Evolutionary conservation across 2,113 vertebrate species (phyloP).

Genomic region (mouse (Mus musculus)): DNA sequence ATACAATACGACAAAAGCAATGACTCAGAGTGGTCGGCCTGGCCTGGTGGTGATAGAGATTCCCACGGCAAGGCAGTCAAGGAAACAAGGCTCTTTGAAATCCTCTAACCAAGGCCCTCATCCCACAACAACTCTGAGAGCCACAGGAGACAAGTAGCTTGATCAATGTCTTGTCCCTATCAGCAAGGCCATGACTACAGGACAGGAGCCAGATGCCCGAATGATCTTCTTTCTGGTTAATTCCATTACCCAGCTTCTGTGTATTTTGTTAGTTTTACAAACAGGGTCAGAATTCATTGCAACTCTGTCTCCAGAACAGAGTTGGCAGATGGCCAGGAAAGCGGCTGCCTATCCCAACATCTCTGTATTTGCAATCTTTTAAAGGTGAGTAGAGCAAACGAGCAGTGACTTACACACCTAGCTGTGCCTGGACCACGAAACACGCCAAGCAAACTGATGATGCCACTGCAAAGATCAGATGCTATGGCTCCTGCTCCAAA

Average conservation of each 20-base stretch:
- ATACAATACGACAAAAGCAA: not conserved
- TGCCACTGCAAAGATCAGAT: not conserved
- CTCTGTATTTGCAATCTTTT: constrained; percentile 16
- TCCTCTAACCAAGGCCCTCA: not conserved
- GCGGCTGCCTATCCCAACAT: not conserved
- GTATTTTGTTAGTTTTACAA: not conserved
- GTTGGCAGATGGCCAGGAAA: not conserved
- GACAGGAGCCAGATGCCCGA: not conserved
- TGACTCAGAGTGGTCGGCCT: not conserved
- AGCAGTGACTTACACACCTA: not conserved
- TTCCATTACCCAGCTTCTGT: not conserved
- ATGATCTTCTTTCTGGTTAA: not conserved
- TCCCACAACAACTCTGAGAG: not conserved
- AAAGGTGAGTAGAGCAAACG: constrained; percentile 4
- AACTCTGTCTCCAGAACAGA: not conserved
- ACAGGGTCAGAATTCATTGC: constrained; percentile 6
- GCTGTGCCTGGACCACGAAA: not conserved
- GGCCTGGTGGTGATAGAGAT: not conserved
- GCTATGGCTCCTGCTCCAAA: not conserved
- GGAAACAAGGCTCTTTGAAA: not conserved
- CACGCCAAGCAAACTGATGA: not conserved
- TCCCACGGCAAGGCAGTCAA: not conserved
- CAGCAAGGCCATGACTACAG: not conserved
- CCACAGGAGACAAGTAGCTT: not conserved
- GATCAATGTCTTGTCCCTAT: not conserved